A percentile compares a stretch with the other conserved stretches of the same genome.
phyloP scores from a whole-genome alignment of 2,797 vertebrate genomes.

The Glossophaga mutica region DNA sequence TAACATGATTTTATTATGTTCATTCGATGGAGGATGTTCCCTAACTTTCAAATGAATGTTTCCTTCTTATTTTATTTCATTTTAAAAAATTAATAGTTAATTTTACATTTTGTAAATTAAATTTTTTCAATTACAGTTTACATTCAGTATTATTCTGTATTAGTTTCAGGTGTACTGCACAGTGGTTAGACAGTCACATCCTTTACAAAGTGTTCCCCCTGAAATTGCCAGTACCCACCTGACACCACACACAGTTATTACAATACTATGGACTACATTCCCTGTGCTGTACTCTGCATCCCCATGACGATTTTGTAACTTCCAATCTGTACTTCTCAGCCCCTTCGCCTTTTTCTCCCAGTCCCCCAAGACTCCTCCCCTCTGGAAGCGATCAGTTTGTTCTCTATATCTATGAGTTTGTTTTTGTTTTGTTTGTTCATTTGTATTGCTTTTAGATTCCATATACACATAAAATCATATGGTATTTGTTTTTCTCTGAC shows the following conservation, averaged over 20 bases:
- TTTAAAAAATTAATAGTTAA: not conserved
- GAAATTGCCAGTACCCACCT: not conserved
- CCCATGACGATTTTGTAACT: not conserved
- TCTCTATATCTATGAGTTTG: not conserved
- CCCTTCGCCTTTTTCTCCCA: not conserved
- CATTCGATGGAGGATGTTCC: not conserved
- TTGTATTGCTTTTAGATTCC: not conserved
- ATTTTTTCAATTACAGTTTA: not conserved
- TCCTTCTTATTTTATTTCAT: not conserved
- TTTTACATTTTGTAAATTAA: not conserved
- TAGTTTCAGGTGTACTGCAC: not conserved
- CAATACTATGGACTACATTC: not conserved
- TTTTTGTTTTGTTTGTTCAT: not conserved
- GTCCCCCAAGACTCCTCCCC: not conserved
- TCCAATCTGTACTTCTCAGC: not conserved
- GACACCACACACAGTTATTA: not conserved
- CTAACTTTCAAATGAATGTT: not conserved
- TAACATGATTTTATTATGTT: not conserved
- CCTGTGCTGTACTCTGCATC: not conserved
- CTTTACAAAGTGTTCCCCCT: not conserved
- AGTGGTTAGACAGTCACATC: no score
- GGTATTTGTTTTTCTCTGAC: not conserved
- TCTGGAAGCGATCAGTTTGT: not conserved
- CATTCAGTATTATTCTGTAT: not conserved
- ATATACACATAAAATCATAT: not conserved